Evolutionary conservation across 2,113 vertebrate species (phyloP), one percentile per base, ranked within the genome.

Genomic region (Paralichthys olivaceus): DNA sequence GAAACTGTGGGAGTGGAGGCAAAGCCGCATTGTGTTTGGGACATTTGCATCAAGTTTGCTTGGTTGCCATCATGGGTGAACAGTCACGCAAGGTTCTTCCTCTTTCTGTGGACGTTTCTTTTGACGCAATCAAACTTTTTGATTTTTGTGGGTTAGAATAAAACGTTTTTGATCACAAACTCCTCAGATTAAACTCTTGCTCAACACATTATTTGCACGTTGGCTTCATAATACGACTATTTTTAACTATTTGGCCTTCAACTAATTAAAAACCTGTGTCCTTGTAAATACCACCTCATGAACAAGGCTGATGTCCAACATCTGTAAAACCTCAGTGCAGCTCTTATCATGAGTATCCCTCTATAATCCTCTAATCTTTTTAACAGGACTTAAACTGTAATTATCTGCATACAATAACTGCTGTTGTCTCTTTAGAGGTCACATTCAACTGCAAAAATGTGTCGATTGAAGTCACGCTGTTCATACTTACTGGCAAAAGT

Each of bases 1-100:
- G 61, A 28, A 59, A 53, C 67, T 80, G 85, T 81, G 67, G 80
- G 86, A 77, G 85, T 66, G 64, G 54, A 83, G 56, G 58, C 37
- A 73, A 73, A 68, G 79, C 65, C 22, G 62, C 45, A 63, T 77
- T 87, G 84, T 73, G 70, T 82, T 77, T 25, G 5, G 40, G n/a
- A 54, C 54, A 87, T 84, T 84, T 85, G 75, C 86, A 84, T 87
- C 57, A 66, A 79, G 67, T 87, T 84, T 74, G 81, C 25, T 71
- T 71, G 66, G 51, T 60, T 83, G 54, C 55, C 77, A 77, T 71
- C 29, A n/a, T 68, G 62, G 32, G 25, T 76, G 37, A 77, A 59
- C 13, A 76, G 71, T 58, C 78, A 71, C 22, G 2, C 12, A 40
- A 2, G 17, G 17, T 45, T 2, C 17, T 37, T 14, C 1, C 15